These are phyloP conservation scores for Littorina saxatilis DNA, from an alignment of 1,140 invertebrate species.

Conservation along the genomic window DNA sequence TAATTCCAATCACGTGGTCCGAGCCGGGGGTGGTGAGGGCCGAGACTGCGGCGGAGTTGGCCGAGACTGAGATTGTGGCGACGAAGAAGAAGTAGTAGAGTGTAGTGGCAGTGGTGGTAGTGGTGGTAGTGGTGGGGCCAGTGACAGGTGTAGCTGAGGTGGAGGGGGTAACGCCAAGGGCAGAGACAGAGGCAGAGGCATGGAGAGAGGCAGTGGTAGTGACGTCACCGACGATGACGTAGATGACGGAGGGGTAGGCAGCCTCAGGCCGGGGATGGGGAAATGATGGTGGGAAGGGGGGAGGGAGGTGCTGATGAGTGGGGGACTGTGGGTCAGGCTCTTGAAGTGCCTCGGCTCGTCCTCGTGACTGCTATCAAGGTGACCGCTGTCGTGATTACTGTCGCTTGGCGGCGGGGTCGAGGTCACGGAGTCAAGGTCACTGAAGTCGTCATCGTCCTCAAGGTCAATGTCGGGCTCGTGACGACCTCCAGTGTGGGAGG, in stretches of 20 bases:
- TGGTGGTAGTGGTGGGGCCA: background rate
- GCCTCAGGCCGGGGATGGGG: background rate
- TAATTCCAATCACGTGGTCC: no score
- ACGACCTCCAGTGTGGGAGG: slow-evolving; percentile 9
- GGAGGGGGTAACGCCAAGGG: background rate
- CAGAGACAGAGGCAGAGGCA: background rate
- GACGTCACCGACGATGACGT: background rate
- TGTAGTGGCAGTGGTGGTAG: background rate
- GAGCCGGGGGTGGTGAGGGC: background rate
- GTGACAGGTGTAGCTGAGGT: slow-evolving; percentile 1
- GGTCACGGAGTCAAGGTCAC: slow-evolving; percentile 23
- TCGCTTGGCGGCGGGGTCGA: slow-evolving; percentile 14
- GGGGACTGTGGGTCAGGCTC: background rate
- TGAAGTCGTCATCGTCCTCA: slow-evolving; percentile 24
- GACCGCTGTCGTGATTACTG: background rate
- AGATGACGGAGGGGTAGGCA: background rate
- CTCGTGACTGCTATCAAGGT: slow-evolving; percentile 16
- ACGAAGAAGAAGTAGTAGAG: background rate
- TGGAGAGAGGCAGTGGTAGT: background rate
- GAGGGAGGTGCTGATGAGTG: background rate
- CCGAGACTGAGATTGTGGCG: background rate
- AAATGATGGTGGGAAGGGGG: background rate
- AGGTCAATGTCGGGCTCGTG: slow-evolving; percentile 34
- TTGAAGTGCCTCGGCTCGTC: background rate
- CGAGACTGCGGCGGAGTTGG: background rate